These are phyloP conservation scores for Tribolium madens DNA, from an alignment of 1,140 invertebrate genomes.

Conservation along the genomic window DNA sequence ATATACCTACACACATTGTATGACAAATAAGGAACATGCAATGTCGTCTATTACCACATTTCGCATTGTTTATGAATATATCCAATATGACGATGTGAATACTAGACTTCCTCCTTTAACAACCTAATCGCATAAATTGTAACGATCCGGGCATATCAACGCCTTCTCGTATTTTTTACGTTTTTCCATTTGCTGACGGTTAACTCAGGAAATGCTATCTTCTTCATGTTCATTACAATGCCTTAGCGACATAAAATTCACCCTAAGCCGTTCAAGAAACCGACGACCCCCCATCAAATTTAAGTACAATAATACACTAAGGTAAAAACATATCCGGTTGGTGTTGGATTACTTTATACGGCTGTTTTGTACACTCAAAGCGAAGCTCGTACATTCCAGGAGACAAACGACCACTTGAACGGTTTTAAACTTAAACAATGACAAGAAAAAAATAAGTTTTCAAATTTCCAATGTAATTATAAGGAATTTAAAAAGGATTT, in stretches of 20 bases:
- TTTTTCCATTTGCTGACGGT: not conserved
- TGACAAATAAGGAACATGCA: slow-evolving; percentile 13
- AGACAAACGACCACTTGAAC: not conserved
- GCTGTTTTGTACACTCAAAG: slow-evolving; percentile 9
- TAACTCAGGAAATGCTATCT: slow-evolving; percentile 28
- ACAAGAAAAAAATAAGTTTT: too few species aligned
- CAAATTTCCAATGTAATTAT: too few species aligned
- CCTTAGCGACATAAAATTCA: slow-evolving; percentile 9
- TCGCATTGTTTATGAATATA: slow-evolving; percentile 13
- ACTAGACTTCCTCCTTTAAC: slow-evolving; percentile 8
- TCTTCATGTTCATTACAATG: slow-evolving; percentile 20
- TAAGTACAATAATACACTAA: slow-evolving; percentile 36
- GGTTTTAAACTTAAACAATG: not conserved
- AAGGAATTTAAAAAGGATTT: too few species aligned
- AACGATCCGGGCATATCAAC: not conserved
- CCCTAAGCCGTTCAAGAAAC: slow-evolving; percentile 25
- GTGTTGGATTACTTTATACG: slow-evolving; percentile 42
- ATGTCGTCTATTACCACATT: slow-evolving; percentile 24
- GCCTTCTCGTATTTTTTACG: not conserved
- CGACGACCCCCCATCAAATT: slow-evolving; percentile 29
- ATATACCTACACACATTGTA: slow-evolving; percentile 28
- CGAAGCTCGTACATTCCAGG: not conserved
- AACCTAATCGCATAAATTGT: slow-evolving; percentile 10
- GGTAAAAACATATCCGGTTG: slow-evolving; percentile 49
- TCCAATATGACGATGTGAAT: slow-evolving; percentile 16